Evolutionary conservation across 1,140 invertebrate genomes (phyloP), one percentile per base, ranked within the genome.

Genomic region (Hylaeus anthracinus): DNA sequence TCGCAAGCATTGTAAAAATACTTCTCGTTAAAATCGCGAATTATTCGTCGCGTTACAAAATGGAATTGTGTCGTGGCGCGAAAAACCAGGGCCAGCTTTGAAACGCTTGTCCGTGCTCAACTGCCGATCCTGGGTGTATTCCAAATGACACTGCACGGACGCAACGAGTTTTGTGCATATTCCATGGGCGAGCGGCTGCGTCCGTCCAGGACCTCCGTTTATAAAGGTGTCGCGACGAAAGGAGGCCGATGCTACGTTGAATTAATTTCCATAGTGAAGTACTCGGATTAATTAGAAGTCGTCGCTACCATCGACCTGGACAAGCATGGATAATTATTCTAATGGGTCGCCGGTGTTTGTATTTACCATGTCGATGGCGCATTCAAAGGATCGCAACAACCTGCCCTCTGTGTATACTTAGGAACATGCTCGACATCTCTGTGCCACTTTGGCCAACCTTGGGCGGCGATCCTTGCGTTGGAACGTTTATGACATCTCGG

Each of bases 251-350:
- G 65, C 58, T 48, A 61, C 1, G 51, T 70, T 65, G 82, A 67
- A 83, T 83, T 83, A 83, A 83, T 83, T 81, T 75, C 56, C 78
- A 81, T 58, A 61, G 67, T 58, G 45, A 83, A 81, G 72, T 83
- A 81, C 82, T 79, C 56, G 71, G 85, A 86, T 87, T 84, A 86
- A 86, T 86, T 78, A 86, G 70, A 84, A 76, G 74, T 84, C 45
- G 67, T 73, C 65, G 61, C 61, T 41, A 48, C n/a, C 61, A 61
- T 72, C 60, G 61, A 60, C 55, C 5, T 55, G 53, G 71, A 76
- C 80, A 85, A 82, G 72, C 75, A 70, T 26, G 84, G 81, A 84
- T 90, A 90, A 90, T 90, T 90, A 90, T 88, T 89, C 85, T 90
- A 90, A 90, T 90, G 88, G 88, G 82, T 63, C 45, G 77, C 9